Percentiles rank a stretch among this genome's conserved stretches.
Evolutionary conservation across 2,113 vertebrate species (phyloP).

Genomic region (Paramisgurnus dabryanus): DNA sequence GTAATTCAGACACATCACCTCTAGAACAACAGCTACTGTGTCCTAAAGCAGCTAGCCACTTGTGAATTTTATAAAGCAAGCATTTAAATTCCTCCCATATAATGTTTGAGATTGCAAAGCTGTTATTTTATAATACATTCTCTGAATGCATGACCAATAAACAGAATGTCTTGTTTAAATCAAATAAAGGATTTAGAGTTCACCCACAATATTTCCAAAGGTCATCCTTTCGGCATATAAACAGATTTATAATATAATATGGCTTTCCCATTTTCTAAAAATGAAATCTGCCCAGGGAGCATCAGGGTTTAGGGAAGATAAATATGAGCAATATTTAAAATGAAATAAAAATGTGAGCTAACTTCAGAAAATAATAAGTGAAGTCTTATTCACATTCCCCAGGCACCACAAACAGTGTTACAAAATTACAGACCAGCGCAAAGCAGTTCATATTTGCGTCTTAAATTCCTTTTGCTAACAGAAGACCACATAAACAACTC

Average conservation of each 20-base stretch:
- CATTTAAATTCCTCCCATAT: slow-evolving; percentile 1
- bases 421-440: background rate
- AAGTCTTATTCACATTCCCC: background rate
- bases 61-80: slow-evolving; percentile 9
- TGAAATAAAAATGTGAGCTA: background rate
- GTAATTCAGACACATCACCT: background rate
- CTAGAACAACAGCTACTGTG: slow-evolving; percentile 11
- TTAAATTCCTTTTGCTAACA: background rate
- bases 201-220: background rate
- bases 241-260: background rate
- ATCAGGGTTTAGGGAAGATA: background rate
- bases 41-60: background rate
- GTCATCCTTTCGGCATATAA: background rate
- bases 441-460: slow-evolving; percentile 1
- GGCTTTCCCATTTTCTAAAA: background rate
- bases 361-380: background rate
- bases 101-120: background rate
- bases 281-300: background rate
- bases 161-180: slow-evolving; percentile 16
- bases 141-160: slow-evolving; percentile 3
- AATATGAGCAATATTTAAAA: background rate
- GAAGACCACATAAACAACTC: background rate
- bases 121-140: slow-evolving; percentile 8
- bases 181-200: slow-evolving; percentile 11
- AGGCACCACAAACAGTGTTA: background rate